Percentiles rank a stretch among this genome's conserved stretches.
phyloP scores from a whole-genome alignment of 1,140 invertebrate genomes.

The Acromyrmex echinatior region DNA sequence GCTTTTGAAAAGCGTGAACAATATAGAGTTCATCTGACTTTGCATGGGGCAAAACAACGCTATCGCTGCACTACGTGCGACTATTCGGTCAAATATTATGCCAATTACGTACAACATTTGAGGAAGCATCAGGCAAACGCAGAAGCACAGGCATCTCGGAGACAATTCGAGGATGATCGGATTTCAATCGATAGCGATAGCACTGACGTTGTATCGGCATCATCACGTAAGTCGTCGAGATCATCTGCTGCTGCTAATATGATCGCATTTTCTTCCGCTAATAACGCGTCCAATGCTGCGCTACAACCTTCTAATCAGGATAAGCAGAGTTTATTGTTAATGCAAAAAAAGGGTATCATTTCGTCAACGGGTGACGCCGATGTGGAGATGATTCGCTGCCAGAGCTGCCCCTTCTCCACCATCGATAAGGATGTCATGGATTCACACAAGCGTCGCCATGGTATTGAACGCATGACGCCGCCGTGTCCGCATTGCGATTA shows the following conservation, averaged over 20 bases:
- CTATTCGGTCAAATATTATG: slow-evolving; percentile 95
- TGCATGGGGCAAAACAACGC: slow-evolving; percentile 94
- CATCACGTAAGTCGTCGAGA: slow-evolving; percentile 86
- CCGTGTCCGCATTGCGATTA: slow-evolving; percentile 94
- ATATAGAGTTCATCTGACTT: slow-evolving; percentile 93
- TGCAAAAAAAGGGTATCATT: slow-evolving; percentile 86
- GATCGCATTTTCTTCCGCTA: not conserved
- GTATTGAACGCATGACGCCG: slow-evolving; percentile 88
- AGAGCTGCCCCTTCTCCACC: slow-evolving; percentile 93
- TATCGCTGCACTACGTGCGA: slow-evolving; percentile 95
- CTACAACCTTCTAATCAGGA: slow-evolving; percentile 80
- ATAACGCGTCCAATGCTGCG: not conserved
- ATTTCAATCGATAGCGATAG: slow-evolving; percentile 81
- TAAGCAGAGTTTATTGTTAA: slow-evolving; percentile 83
- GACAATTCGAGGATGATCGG: slow-evolving; percentile 84
- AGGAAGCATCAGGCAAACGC: slow-evolving; percentile 92
- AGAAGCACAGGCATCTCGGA: slow-evolving; percentile 88
- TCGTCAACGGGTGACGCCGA: slow-evolving; percentile 80
- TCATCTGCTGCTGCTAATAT: slow-evolving; percentile 73
- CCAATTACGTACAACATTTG: slow-evolving; percentile 93
- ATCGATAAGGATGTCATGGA: slow-evolving; percentile 91
- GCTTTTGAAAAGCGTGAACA: slow-evolving; percentile 95
- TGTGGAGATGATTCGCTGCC: slow-evolving; percentile 87
- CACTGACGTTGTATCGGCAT: slow-evolving; percentile 38
- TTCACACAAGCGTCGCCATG: slow-evolving; percentile 92